Evolutionary conservation across 2,113 vertebrate species (phyloP).

Genomic region (Verasper variegatus): DNA sequence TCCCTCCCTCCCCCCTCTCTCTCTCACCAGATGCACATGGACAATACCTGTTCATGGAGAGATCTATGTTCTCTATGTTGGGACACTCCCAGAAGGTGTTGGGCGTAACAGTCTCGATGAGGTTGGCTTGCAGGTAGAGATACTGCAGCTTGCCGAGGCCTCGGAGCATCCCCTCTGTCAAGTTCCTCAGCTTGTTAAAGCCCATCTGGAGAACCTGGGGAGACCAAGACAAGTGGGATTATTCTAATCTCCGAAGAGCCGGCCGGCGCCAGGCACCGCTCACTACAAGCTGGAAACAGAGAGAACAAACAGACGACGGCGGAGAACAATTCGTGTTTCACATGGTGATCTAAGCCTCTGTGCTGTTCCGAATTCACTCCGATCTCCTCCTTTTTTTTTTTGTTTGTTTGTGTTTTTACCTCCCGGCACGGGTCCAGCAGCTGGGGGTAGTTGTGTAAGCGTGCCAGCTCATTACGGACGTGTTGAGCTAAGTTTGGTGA

Average conservation of each 20-base stretch:
- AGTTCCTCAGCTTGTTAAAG: slow-evolving; percentile 89
- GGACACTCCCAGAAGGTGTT: slow-evolving; percentile 98
- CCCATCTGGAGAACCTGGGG: slow-evolving; percentile 81
- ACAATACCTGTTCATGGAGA: slow-evolving; percentile 93
- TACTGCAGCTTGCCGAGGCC: slow-evolving; percentile 97
- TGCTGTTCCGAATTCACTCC: slow-evolving; percentile 44
- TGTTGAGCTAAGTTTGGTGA: slow-evolving; percentile 31
- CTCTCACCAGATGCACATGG: not conserved
- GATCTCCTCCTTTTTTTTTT: slow-evolving; percentile 46
- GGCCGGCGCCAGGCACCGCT: slow-evolving; percentile 45
- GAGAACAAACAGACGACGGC: slow-evolving; percentile 59
- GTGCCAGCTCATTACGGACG: too few species aligned
- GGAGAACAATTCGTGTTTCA: slow-evolving; percentile 61
- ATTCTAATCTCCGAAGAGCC: slow-evolving; percentile 68
- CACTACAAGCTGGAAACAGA: slow-evolving; percentile 52
- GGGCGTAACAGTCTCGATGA: slow-evolving; percentile 93
- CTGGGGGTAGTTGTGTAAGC: slow-evolving; percentile 14
- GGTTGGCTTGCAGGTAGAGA: slow-evolving; percentile 98
- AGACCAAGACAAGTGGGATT: slow-evolving; percentile 77
- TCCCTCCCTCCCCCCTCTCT: too few species aligned
- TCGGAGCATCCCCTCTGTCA: slow-evolving; percentile 95
- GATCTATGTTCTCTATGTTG: slow-evolving; percentile 95
- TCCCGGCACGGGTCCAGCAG: slow-evolving; percentile 54
- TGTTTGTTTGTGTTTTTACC: slow-evolving; percentile 30
- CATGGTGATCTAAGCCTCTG: slow-evolving; percentile 62